Evolutionary conservation across 1,140 invertebrate species (phyloP), one percentile per base, ranked within the genome.

Genomic region (Patella vulgata): DNA sequence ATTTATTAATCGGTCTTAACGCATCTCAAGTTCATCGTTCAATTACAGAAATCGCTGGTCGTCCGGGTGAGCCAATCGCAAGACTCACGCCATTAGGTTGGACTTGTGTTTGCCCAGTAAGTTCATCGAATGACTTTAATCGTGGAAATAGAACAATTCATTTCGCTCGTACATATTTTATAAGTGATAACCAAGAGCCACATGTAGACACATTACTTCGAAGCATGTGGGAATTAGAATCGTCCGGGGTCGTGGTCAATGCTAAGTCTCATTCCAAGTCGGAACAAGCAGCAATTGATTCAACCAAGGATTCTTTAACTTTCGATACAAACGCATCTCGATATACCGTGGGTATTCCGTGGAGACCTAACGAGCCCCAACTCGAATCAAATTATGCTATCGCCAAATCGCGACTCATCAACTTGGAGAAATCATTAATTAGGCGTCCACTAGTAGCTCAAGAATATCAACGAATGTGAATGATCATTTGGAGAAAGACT

Each of bases 291-390:
- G 39, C 5, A 2, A 33, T 23, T 17, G 14, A 36, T 14, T 23
- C 28, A 14, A 39, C 19, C 8, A 5, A 12, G 14, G 31, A 25
- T 30, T 40, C 53, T 19, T 33, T n/a, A 5, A 39, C n/a, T 8
- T 27, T 30, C 11, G 14, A 60, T 44, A 21, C 9, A n/a, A 19
- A 33, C 9, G 17, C 43, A 14, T 19, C 30, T 27, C 14, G 31
- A 27, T 68, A 68, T 21, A 17, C 14, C 23, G 60, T 68, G 2
- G 5, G 33, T 25, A 58, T 68, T 21, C 66, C 66, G 14, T 63
- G 59, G 66, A 68, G 63, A n/a, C 39, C 44, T 0, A 27, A 54
- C 14, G 36, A 57, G 43, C n/a, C 11, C 4, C 2, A 52, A 27
- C 53, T 68, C 42, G 5, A 19, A 8, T 25, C 43, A 17, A 65